A percentile compares a stretch with the other conserved stretches of the same genome.
phyloP scores from a whole-genome alignment of 1,140 invertebrate species.

The Mercenaria mercenaria region DNA sequence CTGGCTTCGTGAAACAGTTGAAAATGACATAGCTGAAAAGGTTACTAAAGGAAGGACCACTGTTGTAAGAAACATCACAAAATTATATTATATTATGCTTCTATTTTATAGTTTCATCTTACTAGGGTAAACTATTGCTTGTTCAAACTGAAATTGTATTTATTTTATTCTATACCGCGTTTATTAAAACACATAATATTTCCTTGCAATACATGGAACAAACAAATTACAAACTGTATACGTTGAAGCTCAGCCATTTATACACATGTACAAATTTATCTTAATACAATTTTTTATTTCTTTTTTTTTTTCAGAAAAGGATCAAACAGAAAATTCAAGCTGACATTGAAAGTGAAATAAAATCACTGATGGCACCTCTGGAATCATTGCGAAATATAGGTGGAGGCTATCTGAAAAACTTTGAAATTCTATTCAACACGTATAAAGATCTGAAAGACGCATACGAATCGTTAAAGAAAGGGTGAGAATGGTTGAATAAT shows the following conservation, averaged over 20 bases:
- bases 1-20: slow-evolving; percentile 8
- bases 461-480: slow-evolving; percentile 13
- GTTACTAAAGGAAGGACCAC: slow-evolving; percentile 29
- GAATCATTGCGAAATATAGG: slow-evolving; percentile 8
- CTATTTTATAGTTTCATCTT: too few relatives aligned
- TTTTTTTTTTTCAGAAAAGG: too few relatives aligned
- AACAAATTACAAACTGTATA: too few relatives aligned
- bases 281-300: too few relatives aligned
- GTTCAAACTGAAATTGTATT: too few relatives aligned
- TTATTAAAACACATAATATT: too few relatives aligned
- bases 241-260: too few relatives aligned
- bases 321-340: slow-evolving; percentile 1
- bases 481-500: not conserved
- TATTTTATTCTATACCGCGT: too few relatives aligned
- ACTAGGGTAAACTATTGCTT: too few relatives aligned
- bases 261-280: too few relatives aligned
- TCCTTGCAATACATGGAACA: too few relatives aligned
- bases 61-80: not conserved
- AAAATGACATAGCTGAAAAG: not conserved
- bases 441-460: slow-evolving; percentile 8
- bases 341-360: not conserved
- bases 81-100: not conserved
- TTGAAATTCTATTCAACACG: slow-evolving; percentile 2
- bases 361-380: not conserved
- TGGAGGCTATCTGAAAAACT: not conserved